These are phyloP conservation scores for Drosophila acutilabella DNA, from an alignment of 2,888 invertebrate genomes.

Conservation along the genomic window DNA sequence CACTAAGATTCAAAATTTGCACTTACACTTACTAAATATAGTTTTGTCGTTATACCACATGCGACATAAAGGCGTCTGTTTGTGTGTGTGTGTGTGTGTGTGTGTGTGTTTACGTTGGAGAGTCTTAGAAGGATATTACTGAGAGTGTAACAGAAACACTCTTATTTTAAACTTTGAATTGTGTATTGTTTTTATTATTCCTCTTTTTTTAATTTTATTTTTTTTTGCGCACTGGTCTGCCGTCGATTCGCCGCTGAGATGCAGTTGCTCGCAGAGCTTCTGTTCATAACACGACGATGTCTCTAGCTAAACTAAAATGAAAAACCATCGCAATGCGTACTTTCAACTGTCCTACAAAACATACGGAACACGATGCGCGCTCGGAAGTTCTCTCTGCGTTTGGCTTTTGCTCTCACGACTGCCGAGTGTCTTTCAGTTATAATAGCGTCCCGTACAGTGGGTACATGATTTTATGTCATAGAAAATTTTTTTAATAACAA, in stretches of 20 bases:
- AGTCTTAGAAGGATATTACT: conserved; percentile 5
- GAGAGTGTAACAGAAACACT: conserved; percentile 1
- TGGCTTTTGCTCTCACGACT: conserved; percentile 15
- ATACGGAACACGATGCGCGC: conserved; percentile 38
- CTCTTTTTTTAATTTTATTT: conserved; percentile 33
- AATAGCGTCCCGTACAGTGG: conserved; percentile 35
- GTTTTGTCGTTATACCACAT: conserved; percentile 46
- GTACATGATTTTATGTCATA: no score
- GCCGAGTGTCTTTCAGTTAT: conserved; percentile 12
- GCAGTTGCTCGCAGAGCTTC: conserved; percentile 57
- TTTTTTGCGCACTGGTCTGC: conserved; percentile 71
- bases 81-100: conserved; percentile 12
- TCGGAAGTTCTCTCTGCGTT: conserved; percentile 30
- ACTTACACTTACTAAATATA: conserved; percentile 36
- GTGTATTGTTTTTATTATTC: conserved; percentile 31
- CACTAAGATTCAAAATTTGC: conserved; percentile 33
- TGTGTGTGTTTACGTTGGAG: conserved; percentile 5
- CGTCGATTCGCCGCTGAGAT: conserved; percentile 57
- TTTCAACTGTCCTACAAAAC: conserved; percentile 78
- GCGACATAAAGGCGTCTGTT: conserved; percentile 15
- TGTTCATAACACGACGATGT: conserved; percentile 75
- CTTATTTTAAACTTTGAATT: conserved; percentile 13
- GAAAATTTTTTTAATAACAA: no score
- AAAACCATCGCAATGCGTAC: conserved; percentile 77
- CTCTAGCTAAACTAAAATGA: conserved; percentile 81